Evolutionary conservation across 2,888 invertebrate genomes (phyloP), one percentile per base, ranked within the genome.

Genomic region (Melolontha melolontha): DNA sequence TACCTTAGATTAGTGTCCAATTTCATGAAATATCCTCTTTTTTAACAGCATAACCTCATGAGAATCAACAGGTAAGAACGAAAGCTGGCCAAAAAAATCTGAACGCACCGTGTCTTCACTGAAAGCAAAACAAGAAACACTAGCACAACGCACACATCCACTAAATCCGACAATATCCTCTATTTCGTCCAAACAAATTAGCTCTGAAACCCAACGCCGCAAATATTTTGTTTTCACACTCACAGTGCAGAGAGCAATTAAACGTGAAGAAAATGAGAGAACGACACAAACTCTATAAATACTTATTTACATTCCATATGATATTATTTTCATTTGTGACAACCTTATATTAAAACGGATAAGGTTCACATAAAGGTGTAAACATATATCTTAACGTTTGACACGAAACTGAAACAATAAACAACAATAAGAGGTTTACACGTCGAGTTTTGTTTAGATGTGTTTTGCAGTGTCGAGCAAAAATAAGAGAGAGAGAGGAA

Each of bases 381-480:
- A 10, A 34, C 6, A 34, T 34, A 34, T 34, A 34, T 34, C 14
- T 6, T 17, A 29, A 5, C 34, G 47, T 12, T 14, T 62, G 59
- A 62, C 59, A 62, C 59, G 59, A 42, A 57, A 57, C 57, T 12
- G 57, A 42, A 47, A 62, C 59, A 62, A 62, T 62, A 62, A 62
- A 62, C 49, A 62, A 62, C 70, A 44, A 64, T 64, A 42, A 41
- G 54, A 52, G 57, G 59, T 62, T 62, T 62, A 62, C 59, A 57
- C 59, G 66, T 59, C 42, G 64, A 34, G 50, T 49, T 50, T 51
- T 59, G 42, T 63, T 62, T 69, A 70, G 70, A 71, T 70, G 67
- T 71, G 67, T 71, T 62, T 62, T 70, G 64, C 71, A 70, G 63
- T 64, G 39, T 66, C 69, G 69, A 67, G 71, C 67, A 62, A 70